These are phyloP conservation scores for Drosophila mettleri DNA, from an alignment of 2,888 invertebrate genomes.

Conservation along the genomic window DNA sequence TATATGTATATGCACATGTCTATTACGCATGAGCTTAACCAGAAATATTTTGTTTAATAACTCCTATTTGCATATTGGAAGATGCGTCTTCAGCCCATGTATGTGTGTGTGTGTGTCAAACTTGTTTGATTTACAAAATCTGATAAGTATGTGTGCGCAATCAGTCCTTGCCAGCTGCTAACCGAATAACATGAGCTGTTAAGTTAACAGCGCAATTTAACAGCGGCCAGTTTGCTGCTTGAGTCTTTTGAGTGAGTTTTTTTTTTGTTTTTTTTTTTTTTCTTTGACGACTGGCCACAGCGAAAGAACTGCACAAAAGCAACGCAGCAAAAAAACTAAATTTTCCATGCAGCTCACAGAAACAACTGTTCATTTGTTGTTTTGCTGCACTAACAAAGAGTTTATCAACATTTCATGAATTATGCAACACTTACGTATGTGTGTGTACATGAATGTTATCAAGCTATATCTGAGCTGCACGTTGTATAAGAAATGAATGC, in stretches of 20 bases:
- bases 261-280: conserved; percentile 13
- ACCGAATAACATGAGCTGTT: conserved; percentile 21
- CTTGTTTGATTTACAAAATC: conserved; percentile 59
- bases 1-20: not conserved
- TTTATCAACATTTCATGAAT: not conserved
- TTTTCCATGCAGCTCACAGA: conserved; percentile 79
- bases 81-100: conserved; percentile 11
- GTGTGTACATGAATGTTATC: not conserved
- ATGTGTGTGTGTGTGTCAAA: conserved; percentile 30
- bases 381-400: conserved; percentile 14
- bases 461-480: not conserved
- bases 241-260: conserved; percentile 38
- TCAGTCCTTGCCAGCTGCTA: conserved; percentile 43
- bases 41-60: conserved; percentile 47
- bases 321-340: conserved; percentile 58
- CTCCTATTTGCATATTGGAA: conserved; percentile 51
- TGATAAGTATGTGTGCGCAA: conserved; percentile 27
- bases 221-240: conserved; percentile 38
- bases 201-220: conserved; percentile 22
- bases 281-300: conserved; percentile 19
- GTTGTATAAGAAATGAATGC: not conserved
- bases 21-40: conserved; percentile 24
- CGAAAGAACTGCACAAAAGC: conserved; percentile 52
- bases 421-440: not conserved
- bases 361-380: conserved; percentile 60